Evolutionary conservation across 2,113 vertebrate species (phyloP).

Genomic region (Anarrhichthys ocellatus): DNA sequence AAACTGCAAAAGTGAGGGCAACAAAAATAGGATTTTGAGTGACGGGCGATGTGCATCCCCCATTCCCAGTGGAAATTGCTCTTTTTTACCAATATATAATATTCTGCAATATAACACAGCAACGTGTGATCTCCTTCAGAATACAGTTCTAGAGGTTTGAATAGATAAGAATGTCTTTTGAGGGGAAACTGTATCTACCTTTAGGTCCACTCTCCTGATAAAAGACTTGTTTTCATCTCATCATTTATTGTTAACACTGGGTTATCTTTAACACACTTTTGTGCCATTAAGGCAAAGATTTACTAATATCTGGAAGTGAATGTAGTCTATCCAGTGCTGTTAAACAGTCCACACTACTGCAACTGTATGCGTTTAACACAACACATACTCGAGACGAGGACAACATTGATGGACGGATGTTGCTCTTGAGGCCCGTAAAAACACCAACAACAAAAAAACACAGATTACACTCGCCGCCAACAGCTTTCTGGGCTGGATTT

Average conservation of each 20-base stretch:
- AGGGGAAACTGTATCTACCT: neutral
- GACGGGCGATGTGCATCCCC: too few relatives aligned
- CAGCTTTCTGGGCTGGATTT: constrained; percentile 20
- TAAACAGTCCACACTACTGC: neutral
- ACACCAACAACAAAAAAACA: neutral
- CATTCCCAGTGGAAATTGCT: neutral
- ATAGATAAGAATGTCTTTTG: neutral
- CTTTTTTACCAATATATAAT: neutral
- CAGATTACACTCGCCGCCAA: neutral
- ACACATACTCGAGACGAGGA: neutral
- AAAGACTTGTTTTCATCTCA: neutral
- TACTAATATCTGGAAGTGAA: neutral
- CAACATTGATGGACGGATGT: neutral
- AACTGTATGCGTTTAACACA: neutral
- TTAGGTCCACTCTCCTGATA: neutral
- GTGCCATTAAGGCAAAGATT: neutral
- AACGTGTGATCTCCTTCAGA: neutral
- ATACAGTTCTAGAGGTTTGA: neutral
- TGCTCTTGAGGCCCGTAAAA: neutral
- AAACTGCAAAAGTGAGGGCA: neutral
- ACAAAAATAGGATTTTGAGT: neutral
- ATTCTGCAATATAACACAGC: neutral
- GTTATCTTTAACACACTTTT: neutral
- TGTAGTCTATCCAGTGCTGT: neutral
- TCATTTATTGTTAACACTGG: neutral